Conservation (phyloP, 2,113 vertebrate genomes). For the Axis porcinus region DNA sequence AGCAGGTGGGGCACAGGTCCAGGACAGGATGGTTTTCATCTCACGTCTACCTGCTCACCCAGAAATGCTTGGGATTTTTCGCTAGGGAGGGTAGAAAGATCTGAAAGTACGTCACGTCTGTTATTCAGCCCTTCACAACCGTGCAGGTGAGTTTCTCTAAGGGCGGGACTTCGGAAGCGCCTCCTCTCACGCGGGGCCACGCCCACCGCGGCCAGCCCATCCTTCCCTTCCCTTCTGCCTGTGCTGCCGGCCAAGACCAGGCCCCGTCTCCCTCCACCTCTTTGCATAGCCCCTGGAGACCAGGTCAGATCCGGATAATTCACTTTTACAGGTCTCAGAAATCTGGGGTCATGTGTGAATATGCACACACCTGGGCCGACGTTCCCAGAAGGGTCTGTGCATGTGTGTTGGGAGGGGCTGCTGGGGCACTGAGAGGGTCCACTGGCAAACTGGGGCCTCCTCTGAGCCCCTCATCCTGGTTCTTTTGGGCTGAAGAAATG, state of each 20-base stretch:
- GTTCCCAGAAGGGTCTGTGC: background rate
- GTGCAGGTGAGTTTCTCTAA: background rate
- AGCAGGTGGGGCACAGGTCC: background rate
- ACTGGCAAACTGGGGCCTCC: background rate
- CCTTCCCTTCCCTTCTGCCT: background rate
- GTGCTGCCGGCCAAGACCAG: background rate
- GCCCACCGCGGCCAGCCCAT: background rate
- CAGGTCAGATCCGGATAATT: background rate
- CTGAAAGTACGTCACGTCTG: background rate
- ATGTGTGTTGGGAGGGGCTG: background rate
- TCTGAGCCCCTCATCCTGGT: background rate
- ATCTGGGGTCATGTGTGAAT: background rate
- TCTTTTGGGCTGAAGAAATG: background rate
- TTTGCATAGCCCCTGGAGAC: background rate
- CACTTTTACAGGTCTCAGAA: background rate
- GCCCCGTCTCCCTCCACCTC: background rate
- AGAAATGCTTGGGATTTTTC: background rate
- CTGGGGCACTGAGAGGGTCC: background rate
- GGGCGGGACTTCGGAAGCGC: background rate
- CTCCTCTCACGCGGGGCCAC: fast-evolving
- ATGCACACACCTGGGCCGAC: background rate
- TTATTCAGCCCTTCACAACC: background rate
- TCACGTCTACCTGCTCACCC: background rate
- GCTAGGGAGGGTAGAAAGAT: background rate
- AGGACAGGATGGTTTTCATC: background rate